Evolutionary conservation across 2,113 vertebrate species (phyloP), one percentile per base, ranked within the genome.

Genomic region (Gallinago jamesoni): DNA sequence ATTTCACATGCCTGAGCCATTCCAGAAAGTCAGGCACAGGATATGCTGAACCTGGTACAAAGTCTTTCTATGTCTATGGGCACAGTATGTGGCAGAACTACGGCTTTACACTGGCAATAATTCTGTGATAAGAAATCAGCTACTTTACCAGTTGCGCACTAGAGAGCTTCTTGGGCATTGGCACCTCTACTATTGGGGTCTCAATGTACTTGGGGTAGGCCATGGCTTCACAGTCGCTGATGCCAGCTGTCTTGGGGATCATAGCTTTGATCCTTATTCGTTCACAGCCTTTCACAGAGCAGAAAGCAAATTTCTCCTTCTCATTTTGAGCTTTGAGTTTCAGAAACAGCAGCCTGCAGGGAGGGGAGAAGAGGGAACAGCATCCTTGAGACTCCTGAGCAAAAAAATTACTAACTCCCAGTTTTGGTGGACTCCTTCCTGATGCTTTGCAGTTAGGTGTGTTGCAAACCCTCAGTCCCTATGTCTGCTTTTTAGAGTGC

Each of bases 231-330:
- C 99, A 99, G 98, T 99, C 98, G 0, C 99, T 99, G 94, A 98
- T 18, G 0, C 97, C 98, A 8, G 99, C 98, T 1, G 97, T 96
- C 92, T 95, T 98, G 3, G 99, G 99, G 70, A 99, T 97, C 57
- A 97, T 62, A 7, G 99, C 99, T 89, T 98, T 99, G 83, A 99
- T 99, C 97, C 98, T 99, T 24, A 99, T 98, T 59, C 99, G 91
- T 95, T 99, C 99, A 9, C 99, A 99, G 69, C 99, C 99, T 86
- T 98, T 98, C 53, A 98, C 88, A 1, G 99, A 99, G 97, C 99
- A 99, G 98, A 99, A 99, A 76, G 99, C 98, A 48, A 99, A 99
- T 39, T 95, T 97, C 47, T 99, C 99, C 85, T 98, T 98, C 73
- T 98, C 98, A 3, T 99, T 99, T 79, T 99, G 98, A 9, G 99